These are phyloP conservation scores for Phenganax subtilis DNA, from an alignment of 92 coral and sea anemone species.

Conservation along the genomic window DNA sequence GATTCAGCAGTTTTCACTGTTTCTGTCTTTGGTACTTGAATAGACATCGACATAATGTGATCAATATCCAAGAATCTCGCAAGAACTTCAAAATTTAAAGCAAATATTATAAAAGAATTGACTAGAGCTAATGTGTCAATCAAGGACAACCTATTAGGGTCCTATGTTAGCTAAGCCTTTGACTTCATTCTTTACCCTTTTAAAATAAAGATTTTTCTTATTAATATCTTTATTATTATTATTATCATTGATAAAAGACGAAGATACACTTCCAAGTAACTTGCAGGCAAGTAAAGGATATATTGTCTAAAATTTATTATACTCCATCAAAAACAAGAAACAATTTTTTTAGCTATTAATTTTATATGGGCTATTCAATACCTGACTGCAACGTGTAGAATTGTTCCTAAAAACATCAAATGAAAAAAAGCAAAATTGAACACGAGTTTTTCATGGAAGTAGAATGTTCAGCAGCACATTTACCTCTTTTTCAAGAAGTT, in stretches of 20 bases:
- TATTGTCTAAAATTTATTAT: no score
- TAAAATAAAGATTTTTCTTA: no score
- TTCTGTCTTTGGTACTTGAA: constrained; percentile 92
- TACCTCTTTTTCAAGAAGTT: constrained; percentile 89
- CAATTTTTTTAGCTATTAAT: no score
- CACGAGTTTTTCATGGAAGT: background rate
- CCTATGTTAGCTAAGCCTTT: no score
- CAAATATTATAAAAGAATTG: background rate
- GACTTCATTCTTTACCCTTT: no score
- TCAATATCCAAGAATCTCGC: constrained; percentile 89
- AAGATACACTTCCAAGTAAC: no score
- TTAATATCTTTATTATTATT: no score
- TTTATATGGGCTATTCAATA: background rate
- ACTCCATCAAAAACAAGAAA: no score
- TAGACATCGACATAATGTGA: constrained; percentile 89
- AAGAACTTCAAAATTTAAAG: constrained; percentile 53
- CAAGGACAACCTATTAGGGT: no score
- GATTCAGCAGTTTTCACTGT: constrained; percentile 91
- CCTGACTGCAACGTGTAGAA: constrained; percentile 38
- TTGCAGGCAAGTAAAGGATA: no score
- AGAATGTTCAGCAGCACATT: background rate
- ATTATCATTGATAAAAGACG: no score
- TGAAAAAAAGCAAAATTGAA: background rate
- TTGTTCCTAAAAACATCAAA: constrained; percentile 15
- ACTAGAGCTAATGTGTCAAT: no score